phyloP scores from a whole-genome alignment of 2,797 vertebrate species.

The Clarias pachynema region DNA sequence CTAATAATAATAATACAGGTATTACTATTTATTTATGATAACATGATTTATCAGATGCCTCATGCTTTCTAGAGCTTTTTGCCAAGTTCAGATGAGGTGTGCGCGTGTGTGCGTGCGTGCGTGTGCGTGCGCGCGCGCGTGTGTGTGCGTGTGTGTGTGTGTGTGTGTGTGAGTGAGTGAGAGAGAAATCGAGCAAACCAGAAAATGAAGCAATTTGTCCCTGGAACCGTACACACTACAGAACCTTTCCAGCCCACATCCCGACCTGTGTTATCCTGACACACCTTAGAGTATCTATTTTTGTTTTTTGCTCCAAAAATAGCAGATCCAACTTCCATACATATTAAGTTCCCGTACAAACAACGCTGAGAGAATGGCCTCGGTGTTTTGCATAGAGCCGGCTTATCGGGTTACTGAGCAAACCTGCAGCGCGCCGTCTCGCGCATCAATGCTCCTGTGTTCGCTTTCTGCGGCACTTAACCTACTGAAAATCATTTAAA shows the following conservation, averaged over 20 bases:
- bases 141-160: neutral
- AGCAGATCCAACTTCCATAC: neutral
- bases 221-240: neutral
- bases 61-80: neutral
- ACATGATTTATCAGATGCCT: neutral
- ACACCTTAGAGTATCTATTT: neutral
- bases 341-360: neutral
- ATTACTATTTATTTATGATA: neutral
- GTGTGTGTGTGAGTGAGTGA: no score
- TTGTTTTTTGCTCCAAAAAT: neutral
- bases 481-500: neutral
- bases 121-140: neutral
- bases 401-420: neutral
- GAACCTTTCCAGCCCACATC: neutral
- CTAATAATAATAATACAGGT: neutral
- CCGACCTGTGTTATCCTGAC: neutral
- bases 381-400: neutral
- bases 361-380: neutral
- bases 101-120: neutral
- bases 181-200: neutral
- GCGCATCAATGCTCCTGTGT: neutral
- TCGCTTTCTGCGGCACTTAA: neutral
- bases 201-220: neutral
- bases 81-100: neutral
- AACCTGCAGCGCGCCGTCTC: neutral